Conservation (phyloP, 1,140 invertebrate genomes). For the Globodera rostochiensis region DNA sequence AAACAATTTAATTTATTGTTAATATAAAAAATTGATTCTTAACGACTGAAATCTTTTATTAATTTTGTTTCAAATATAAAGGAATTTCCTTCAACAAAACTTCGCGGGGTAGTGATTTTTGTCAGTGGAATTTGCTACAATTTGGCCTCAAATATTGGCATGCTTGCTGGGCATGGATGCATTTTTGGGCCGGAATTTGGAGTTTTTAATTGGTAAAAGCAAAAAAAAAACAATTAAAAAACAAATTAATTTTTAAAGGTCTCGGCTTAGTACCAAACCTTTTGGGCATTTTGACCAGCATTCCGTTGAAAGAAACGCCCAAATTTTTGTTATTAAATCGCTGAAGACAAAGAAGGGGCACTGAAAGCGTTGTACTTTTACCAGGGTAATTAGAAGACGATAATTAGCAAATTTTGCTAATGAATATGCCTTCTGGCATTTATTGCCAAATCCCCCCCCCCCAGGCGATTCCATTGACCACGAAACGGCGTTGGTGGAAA, state of each 20-base stretch:
- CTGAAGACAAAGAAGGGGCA: constrained; percentile 40
- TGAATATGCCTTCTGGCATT: not conserved
- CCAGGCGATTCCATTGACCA: constrained; percentile 31
- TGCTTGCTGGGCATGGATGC: constrained; percentile 51
- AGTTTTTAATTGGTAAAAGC: constrained; percentile 35
- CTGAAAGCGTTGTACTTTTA: constrained; percentile 44
- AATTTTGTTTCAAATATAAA: constrained; percentile 40
- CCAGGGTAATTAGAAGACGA: constrained; percentile 26
- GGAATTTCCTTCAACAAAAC: constrained; percentile 46
- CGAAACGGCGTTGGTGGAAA: constrained; percentile 38
- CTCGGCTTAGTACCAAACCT: constrained; percentile 41
- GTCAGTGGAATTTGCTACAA: constrained; percentile 44
- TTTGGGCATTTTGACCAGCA: constrained; percentile 34
- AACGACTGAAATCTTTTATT: constrained; percentile 1
- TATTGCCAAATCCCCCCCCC: not conserved
- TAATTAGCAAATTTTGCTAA: not conserved
- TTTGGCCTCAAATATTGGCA: constrained; percentile 39
- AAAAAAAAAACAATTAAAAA: not conserved
- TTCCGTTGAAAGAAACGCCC: constrained; percentile 51
- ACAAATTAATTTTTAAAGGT: constrained; percentile 23
- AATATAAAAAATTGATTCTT: not conserved
- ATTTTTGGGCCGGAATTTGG: constrained; percentile 43
- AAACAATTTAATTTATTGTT: not conserved
- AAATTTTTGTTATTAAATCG: constrained; percentile 51
- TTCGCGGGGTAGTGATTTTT: constrained; percentile 45